These are phyloP conservation scores for Conus betulinus DNA, from an alignment of 1,140 invertebrate species.

Conservation along the genomic window DNA sequence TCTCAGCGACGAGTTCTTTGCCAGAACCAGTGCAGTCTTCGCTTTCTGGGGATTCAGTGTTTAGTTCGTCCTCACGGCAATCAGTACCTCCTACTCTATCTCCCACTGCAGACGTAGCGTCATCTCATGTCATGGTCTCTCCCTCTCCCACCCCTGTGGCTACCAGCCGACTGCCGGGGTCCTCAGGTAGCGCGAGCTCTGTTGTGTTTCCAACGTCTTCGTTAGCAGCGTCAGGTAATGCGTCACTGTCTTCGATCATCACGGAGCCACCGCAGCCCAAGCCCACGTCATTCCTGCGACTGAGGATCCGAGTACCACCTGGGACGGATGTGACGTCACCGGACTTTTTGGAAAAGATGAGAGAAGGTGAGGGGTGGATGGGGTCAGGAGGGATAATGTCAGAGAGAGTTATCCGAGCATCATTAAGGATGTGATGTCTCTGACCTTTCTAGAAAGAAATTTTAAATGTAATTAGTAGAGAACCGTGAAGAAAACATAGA, in stretches of 20 bases:
- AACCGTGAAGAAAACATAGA: too few species aligned
- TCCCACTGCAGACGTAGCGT: too few species aligned
- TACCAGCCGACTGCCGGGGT: background rate
- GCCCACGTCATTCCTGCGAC: background rate
- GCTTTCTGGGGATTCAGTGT: too few species aligned
- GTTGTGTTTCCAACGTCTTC: background rate
- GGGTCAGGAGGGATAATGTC: too few species aligned
- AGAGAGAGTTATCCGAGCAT: too few species aligned
- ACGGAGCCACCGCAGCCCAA: background rate
- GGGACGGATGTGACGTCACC: background rate
- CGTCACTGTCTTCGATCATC: background rate
- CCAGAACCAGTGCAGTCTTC: background rate
- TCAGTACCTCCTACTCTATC: too few species aligned
- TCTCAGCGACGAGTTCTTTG: background rate
- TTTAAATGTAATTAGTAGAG: too few species aligned
- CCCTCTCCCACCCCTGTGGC: background rate
- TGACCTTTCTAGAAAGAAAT: too few species aligned
- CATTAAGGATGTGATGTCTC: too few species aligned
- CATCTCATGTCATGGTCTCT: background rate
- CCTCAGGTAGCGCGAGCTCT: background rate
- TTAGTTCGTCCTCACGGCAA: too few species aligned
- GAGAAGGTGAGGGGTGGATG: background rate
- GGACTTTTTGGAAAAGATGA: background rate
- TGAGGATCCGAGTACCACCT: slow-evolving; percentile 7
- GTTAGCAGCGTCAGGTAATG: background rate